Percentiles rank a stretch among this genome's conserved stretches.
These are phyloP conservation scores for Heterotilapia buettikoferi DNA, from an alignment of 2,113 vertebrate genomes.

Conservation along the genomic window DNA sequence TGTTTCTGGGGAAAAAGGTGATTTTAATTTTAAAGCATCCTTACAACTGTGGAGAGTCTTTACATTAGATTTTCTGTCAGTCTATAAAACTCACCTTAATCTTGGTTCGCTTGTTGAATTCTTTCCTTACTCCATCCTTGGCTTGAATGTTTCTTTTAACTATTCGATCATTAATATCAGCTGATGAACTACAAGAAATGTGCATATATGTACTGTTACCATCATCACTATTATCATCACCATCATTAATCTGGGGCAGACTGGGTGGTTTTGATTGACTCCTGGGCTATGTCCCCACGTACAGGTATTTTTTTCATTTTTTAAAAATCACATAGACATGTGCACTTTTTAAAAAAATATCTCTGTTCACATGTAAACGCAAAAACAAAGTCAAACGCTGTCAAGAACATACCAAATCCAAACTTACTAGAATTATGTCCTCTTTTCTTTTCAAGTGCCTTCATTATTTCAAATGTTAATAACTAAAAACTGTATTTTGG, in stretches of 20 bases:
- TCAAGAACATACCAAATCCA: background rate
- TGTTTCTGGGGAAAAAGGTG: background rate
- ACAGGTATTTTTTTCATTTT: background rate
- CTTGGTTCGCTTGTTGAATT: background rate
- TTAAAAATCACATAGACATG: fast-evolving
- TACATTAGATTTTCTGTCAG: background rate
- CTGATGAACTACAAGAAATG: background rate
- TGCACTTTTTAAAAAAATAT: background rate
- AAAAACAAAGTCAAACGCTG: background rate
- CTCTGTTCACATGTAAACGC: background rate
- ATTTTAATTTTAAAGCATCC: background rate
- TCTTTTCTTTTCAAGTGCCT: background rate
- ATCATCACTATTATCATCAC: background rate
- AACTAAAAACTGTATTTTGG: background rate
- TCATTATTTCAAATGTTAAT: background rate
- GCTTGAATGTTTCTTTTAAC: background rate
- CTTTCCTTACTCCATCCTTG: background rate
- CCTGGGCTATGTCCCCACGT: background rate
- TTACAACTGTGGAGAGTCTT: fast-evolving
- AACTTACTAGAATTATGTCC: background rate
- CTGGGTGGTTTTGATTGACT: background rate
- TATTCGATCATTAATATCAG: background rate
- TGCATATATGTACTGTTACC: background rate
- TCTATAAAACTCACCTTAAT: background rate
- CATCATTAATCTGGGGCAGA: background rate